Percentiles rank a stretch among this genome's conserved stretches.
phyloP scores from a whole-genome alignment of 2,888 invertebrate genomes.

The Meiosimyza platycephala region DNA sequence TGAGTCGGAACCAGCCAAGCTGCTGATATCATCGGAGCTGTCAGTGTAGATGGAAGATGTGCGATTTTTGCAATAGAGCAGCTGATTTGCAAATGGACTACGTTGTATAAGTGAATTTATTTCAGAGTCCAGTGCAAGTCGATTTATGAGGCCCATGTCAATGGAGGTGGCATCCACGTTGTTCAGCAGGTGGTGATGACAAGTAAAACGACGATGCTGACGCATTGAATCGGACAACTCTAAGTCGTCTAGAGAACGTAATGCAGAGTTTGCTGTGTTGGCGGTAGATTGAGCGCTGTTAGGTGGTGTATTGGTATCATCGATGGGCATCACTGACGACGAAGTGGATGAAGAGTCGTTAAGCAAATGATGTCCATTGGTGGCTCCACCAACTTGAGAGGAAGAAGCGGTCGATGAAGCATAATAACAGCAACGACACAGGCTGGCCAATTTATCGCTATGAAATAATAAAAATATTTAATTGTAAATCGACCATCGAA shows the following conservation, averaged over 20 bases:
- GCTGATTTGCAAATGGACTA: slow-evolving; percentile 68
- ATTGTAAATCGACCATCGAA: no score
- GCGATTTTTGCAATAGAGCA: slow-evolving; percentile 73
- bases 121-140: slow-evolving; percentile 68
- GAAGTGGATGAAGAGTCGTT: slow-evolving; percentile 68
- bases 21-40: slow-evolving; percentile 87
- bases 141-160: slow-evolving; percentile 69
- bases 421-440: slow-evolving; percentile 65
- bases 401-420: slow-evolving; percentile 53
- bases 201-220: slow-evolving; percentile 60
- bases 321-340: slow-evolving; percentile 69
- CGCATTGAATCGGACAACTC: slow-evolving; percentile 64
- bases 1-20: slow-evolving; percentile 81
- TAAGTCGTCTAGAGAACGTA: slow-evolving; percentile 73
- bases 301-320: slow-evolving; percentile 67
- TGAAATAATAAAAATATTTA: background rate
- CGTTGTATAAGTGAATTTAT: slow-evolving; percentile 68
- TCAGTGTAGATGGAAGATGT: slow-evolving; percentile 88
- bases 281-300: slow-evolving; percentile 49
- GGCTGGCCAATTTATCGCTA: slow-evolving; percentile 63
- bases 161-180: slow-evolving; percentile 52
- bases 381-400: slow-evolving; percentile 33
- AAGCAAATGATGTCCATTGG: slow-evolving; percentile 52
- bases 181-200: slow-evolving; percentile 63
- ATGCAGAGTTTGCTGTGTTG: slow-evolving; percentile 70